Conservation (phyloP, 2,113 vertebrate species). For the Plecotus auritus region DNA sequence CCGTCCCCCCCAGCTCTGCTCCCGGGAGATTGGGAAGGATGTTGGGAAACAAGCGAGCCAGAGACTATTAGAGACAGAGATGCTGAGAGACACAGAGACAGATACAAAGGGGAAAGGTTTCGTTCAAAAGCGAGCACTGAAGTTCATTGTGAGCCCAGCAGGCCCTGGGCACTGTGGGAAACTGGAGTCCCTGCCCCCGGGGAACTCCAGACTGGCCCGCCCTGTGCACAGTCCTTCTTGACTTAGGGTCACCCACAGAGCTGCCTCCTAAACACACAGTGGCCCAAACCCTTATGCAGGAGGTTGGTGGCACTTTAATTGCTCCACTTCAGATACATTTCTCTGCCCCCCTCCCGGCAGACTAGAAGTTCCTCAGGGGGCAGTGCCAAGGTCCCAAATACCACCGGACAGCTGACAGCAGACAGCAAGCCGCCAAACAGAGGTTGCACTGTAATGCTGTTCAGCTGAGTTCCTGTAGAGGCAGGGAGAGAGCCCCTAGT, state of each 20-base stretch:
- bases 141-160: neutral
- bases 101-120: conserved; percentile 49
- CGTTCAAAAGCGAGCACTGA: conserved; percentile 12
- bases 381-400: neutral
- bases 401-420: neutral
- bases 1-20: conserved; percentile 28
- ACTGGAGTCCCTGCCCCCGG: conserved; percentile 21
- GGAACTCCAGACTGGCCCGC: neutral
- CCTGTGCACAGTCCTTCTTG: neutral
- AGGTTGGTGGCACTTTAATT: neutral
- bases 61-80: conserved; percentile 63
- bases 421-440: neutral
- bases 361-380: neutral
- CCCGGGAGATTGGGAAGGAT: conserved; percentile 62
- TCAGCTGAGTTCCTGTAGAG: neutral
- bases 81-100: conserved; percentile 55
- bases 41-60: conserved; percentile 61
- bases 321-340: neutral
- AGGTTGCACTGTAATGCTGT: neutral
- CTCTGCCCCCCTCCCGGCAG: neutral
- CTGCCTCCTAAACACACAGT: neutral
- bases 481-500: neutral
- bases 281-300: neutral
- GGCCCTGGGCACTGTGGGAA: conserved; percentile 33
- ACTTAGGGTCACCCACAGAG: neutral